These are phyloP conservation scores for Tenthredo scrophulariae DNA, from an alignment of 2,888 invertebrate genomes.

Conservation along the genomic window DNA sequence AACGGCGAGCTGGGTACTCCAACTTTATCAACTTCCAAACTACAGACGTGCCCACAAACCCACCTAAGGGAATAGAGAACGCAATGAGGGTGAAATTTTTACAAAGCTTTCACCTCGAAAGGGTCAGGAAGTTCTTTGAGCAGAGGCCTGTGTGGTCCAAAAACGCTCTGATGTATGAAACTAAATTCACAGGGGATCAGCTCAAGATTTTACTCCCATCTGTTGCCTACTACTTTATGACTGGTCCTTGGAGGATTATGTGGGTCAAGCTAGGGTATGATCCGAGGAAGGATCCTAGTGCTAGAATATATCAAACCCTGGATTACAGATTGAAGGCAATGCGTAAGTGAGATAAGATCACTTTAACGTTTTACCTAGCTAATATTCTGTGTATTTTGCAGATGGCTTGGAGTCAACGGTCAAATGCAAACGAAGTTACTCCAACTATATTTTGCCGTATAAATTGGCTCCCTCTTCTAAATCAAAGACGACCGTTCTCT, in stretches of 20 bases:
- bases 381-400: slow-evolving; percentile 61
- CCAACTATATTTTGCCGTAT: slow-evolving; percentile 78
- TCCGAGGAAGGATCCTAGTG: slow-evolving; percentile 88
- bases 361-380: neutral
- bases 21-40: slow-evolving; percentile 84
- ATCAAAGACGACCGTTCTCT: slow-evolving; percentile 75
- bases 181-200: slow-evolving; percentile 82
- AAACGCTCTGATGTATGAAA: slow-evolving; percentile 85
- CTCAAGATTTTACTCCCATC: slow-evolving; percentile 90
- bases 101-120: slow-evolving; percentile 73
- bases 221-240: slow-evolving; percentile 90
- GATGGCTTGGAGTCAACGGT: slow-evolving; percentile 80
- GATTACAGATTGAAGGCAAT: slow-evolving; percentile 88
- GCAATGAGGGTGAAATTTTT: slow-evolving; percentile 78
- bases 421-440: slow-evolving; percentile 79
- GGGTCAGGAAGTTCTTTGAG: slow-evolving; percentile 83
- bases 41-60: slow-evolving; percentile 83
- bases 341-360: slow-evolving; percentile 77
- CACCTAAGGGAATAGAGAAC: slow-evolving; percentile 82
- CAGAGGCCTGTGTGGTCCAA: slow-evolving; percentile 95
- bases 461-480: slow-evolving; percentile 77
- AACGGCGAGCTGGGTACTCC: slow-evolving; percentile 81
- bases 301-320: slow-evolving; percentile 92
- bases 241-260: slow-evolving; percentile 95
- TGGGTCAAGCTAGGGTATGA: slow-evolving; percentile 97